These are phyloP conservation scores for Acanthisitta chloris DNA, from an alignment of 2,113 vertebrate genomes.

Conservation along the genomic window DNA sequence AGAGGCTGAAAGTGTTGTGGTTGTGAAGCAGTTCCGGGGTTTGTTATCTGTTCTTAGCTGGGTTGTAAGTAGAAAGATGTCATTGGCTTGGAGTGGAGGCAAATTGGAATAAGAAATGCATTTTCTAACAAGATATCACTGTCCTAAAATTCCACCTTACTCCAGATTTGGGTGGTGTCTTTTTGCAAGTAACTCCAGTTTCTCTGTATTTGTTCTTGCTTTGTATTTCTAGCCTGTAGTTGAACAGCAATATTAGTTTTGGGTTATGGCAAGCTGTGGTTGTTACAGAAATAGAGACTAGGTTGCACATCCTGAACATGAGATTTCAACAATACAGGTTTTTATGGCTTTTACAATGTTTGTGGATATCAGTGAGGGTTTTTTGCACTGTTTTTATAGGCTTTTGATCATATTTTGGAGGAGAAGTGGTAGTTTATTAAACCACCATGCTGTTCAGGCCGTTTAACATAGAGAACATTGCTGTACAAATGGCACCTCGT, in stretches of 20 bases:
- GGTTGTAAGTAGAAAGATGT: not conserved
- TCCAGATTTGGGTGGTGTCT: not conserved
- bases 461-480: not conserved
- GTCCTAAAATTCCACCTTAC: not conserved
- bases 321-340: not conserved
- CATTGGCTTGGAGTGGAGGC: not conserved
- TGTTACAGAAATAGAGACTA: not conserved
- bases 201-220: not conserved
- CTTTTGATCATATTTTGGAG: not conserved
- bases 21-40: not conserved
- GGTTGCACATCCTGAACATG: not conserved
- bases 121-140: not conserved
- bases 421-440: not conserved
- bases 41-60: not conserved
- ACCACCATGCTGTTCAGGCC: not conserved
- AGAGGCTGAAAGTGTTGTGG: not conserved
- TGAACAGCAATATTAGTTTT: not conserved
- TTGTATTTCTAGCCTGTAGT: not conserved
- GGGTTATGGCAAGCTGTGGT: not conserved
- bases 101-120: not conserved
- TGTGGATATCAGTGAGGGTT: not conserved
- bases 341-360: not conserved
- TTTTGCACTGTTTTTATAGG: not conserved
- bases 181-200: not conserved
- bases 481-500: not conserved